phyloP scores from a whole-genome alignment of 1,140 invertebrate species.

The Trialeurodes vaporariorum region DNA sequence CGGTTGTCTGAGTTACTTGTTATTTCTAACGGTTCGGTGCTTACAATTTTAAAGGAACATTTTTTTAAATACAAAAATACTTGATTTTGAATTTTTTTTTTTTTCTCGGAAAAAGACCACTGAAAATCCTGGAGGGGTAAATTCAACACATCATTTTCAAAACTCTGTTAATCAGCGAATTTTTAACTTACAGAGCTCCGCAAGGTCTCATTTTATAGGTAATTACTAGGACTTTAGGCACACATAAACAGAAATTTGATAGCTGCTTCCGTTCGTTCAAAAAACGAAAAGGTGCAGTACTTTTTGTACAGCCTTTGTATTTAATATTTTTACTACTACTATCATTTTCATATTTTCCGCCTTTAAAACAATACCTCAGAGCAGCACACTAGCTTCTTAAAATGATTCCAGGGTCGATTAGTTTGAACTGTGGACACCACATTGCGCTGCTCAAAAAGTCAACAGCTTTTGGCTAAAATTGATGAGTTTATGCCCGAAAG shows the following conservation, averaged over 20 bases:
- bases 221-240: not conserved
- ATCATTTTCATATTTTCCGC: too few relatives aligned
- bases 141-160: not conserved
- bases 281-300: not conserved
- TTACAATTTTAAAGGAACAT: not conserved
- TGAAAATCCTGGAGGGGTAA: not conserved
- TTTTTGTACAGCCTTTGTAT: slow-evolving; percentile 1
- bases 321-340: too few relatives aligned
- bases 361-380: too few relatives aligned
- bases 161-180: not conserved
- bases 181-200: not conserved
- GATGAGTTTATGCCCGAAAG: too few relatives aligned
- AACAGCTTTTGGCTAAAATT: too few relatives aligned
- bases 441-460: too few relatives aligned
- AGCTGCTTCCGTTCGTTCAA: not conserved
- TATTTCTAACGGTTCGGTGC: not conserved
- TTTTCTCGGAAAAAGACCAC: too few relatives aligned
- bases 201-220: not conserved
- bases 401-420: too few relatives aligned
- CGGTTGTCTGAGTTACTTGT: not conserved
- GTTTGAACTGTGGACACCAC: too few relatives aligned
- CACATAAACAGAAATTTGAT: not conserved
- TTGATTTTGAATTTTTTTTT: too few relatives aligned
- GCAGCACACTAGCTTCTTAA: too few relatives aligned
- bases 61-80: too few relatives aligned